Evolutionary conservation across 2,113 vertebrate genomes (phyloP).

Genomic region (Steatornis caripensis): DNA sequence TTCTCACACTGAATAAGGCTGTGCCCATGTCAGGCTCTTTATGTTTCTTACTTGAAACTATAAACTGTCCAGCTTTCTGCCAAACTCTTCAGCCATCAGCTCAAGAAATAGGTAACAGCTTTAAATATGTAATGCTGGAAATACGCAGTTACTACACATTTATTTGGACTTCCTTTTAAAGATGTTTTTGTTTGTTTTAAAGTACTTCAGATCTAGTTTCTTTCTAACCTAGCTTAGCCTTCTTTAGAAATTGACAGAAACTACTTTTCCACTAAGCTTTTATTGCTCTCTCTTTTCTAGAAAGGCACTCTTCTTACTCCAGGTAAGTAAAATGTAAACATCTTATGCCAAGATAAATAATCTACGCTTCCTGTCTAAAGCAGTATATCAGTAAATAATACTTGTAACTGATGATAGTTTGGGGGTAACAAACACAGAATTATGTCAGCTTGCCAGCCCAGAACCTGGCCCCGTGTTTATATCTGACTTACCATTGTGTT

Average conservation of each 20-base stretch:
- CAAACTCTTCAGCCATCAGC: neutral
- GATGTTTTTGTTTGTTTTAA: neutral
- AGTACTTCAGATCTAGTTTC: neutral
- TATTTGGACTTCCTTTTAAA: neutral
- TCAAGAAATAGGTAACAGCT: neutral
- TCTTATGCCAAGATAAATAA: neutral
- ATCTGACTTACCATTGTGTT: neutral
- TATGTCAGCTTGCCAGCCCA: neutral
- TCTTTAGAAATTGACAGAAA: neutral
- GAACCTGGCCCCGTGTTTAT: neutral
- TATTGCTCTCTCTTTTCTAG: slow-evolving; percentile 63
- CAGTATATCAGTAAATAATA: neutral
- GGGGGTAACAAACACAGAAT: neutral
- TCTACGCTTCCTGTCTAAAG: neutral
- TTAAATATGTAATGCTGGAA: neutral
- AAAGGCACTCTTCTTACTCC: slow-evolving; percentile 88
- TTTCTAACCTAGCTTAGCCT: neutral
- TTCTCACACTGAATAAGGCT: neutral
- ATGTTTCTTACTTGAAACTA: neutral
- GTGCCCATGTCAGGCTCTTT: neutral
- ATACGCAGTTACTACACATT: fast-evolving
- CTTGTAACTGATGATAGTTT: neutral
- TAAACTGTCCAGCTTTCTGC: neutral
- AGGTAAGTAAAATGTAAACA: slow-evolving; percentile 73
- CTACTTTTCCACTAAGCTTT: neutral